Evolutionary conservation across 2,797 vertebrate species (phyloP), one percentile per base, ranked within the genome.

Genomic region (Cirrhinus molitorella): DNA sequence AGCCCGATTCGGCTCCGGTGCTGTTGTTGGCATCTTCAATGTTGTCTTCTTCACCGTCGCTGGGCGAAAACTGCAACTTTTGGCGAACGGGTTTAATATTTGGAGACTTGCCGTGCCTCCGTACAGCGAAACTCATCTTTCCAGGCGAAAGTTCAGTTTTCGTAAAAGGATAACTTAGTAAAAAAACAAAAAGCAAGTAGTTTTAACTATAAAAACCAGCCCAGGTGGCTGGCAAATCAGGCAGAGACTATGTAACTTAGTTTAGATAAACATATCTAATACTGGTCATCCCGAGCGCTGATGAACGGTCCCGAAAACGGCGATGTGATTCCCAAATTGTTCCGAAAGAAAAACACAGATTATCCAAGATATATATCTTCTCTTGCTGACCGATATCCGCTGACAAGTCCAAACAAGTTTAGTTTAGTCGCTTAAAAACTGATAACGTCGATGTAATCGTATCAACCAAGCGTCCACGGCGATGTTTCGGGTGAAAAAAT

Each of bases 1-100:
- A 99, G 8, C 97, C 97, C 0, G 97, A 99, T 87, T 99, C 97
- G 13, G 95, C 97, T 0, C 96, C 97, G 1, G 97, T 97, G 91
- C 97, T 98, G 92, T 93, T 96, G 94, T 98, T 97, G 0, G 94
- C 95, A 76, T 97, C 95, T 51, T 97, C 95, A 0, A 96, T 93
- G 2, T 95, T 93, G 4, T 97, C 97, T 47, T 97, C 97, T 87
- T 98, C 98, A 4, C 96, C 96, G 79, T 97, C 95, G 63, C 95
- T 95, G 79, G 91, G 92, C 0, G 94, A 75, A 79, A 99, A 99
- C 51, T 94, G 93, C 7, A 99, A 85, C 47, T 97, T 98, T 83
- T 98, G 97, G 0, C 97, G 93, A 67, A 97, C 94, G 0, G 93
- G 92, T 9, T 90, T 91, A 73, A 72, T 31, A 59, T 92, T 94